Conservation (phyloP, 1,140 invertebrate genomes). For the Heliconius nattereri region DNA sequence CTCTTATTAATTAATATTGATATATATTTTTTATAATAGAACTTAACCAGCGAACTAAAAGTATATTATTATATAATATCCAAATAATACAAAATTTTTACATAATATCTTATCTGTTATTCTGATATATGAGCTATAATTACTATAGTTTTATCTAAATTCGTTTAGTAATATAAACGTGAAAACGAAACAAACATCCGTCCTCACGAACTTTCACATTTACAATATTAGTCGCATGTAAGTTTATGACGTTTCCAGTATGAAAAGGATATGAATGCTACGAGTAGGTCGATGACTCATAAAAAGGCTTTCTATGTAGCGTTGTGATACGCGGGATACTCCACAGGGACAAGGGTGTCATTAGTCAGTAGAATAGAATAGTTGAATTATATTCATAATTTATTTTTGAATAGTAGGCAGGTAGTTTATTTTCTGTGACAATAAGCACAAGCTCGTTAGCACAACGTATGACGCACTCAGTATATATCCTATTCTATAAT, state of each 20-base stretch:
- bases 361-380: slow-evolving; percentile 57
- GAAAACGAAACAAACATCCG: too few species aligned
- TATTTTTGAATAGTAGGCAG: slow-evolving; percentile 14
- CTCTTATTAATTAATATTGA: too few species aligned
- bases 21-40: too few species aligned
- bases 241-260: slow-evolving; percentile 23
- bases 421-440: background rate
- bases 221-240: too few species aligned
- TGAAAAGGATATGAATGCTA: slow-evolving; percentile 25
- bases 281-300: slow-evolving; percentile 64
- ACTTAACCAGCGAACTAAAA: too few species aligned
- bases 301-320: slow-evolving; percentile 66
- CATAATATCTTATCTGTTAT: too few species aligned
- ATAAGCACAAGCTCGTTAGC: slow-evolving; percentile 18
- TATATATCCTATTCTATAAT: background rate
- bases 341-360: slow-evolving; percentile 46
- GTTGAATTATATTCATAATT: slow-evolving; percentile 22
- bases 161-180: too few species aligned
- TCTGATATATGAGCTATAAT: too few species aligned
- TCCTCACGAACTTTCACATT: too few species aligned
- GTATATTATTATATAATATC: too few species aligned
- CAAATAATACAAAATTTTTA: too few species aligned
- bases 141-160: too few species aligned
- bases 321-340: slow-evolving; percentile 53
- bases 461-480: background rate